Evolutionary conservation across 2,797 vertebrate genomes (phyloP).

Genomic region (Telmatherina bonti): DNA sequence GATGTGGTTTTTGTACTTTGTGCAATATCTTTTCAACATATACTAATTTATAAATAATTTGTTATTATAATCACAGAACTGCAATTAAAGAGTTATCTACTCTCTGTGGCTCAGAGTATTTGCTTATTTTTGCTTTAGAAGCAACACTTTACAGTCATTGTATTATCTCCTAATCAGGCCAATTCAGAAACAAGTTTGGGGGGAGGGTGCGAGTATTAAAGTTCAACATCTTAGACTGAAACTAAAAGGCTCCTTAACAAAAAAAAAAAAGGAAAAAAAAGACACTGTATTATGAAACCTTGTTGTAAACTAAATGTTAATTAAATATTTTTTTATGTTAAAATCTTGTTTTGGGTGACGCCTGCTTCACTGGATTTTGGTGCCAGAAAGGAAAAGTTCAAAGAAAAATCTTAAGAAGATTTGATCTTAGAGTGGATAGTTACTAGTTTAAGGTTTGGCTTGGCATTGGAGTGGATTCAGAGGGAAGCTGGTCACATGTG

Average conservation of each 20-base stretch:
- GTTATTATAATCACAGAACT: constrained; percentile 14
- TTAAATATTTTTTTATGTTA: not conserved
- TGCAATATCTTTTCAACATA: constrained; percentile 17
- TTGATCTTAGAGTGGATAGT: not conserved
- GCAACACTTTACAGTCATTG: not conserved
- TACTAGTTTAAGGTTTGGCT: not conserved
- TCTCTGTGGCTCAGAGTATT: not conserved
- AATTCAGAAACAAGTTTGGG: not conserved
- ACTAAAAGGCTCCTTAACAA: constrained; percentile 9
- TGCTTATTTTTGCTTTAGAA: not conserved
- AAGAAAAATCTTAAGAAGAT: not conserved
- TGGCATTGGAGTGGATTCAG: not conserved
- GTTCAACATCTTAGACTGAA: constrained; percentile 6
- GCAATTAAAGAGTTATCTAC: not conserved
- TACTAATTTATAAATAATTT: not conserved
- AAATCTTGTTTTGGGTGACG: not conserved
- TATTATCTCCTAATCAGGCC: not conserved
- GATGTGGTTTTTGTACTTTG: not conserved
- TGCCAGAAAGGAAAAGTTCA: not conserved
- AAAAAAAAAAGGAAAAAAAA: too few species aligned
- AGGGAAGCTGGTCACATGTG: not conserved
- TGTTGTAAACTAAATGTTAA: not conserved
- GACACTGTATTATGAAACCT: not conserved
- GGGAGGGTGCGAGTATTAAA: not conserved
- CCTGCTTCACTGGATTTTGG: not conserved